Evolutionary conservation across 2,797 vertebrate genomes (phyloP), one percentile per base, ranked within the genome.

Genomic region (Iguana delicatissima): DNA sequence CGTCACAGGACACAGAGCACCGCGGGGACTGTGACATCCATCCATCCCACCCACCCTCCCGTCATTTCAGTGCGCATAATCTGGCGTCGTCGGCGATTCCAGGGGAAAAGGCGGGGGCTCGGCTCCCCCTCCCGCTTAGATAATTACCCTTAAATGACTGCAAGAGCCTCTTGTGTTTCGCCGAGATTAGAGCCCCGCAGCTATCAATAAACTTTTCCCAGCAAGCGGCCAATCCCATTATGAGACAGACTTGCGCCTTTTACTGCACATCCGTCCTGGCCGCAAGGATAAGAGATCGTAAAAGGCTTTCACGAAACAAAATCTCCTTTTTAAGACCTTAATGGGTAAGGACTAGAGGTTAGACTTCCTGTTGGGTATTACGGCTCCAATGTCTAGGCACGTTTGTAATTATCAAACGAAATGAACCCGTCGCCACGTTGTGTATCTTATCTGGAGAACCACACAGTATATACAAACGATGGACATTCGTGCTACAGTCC

Each of bases 141-240:
- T 98, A 98, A 98, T 98, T 98, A 97, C 97, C 97, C 97, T 97
- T 97, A 98, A 98, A 98, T 97, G 97, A 97, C 98, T 96, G 94
- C 96, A 86, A 96, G 96, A 98, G 97, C 97, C 96, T 97, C 97
- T 97, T 96, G 98, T 98, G 98, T 97, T 98, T 97, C 96, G 96
- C 97, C 97, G 98, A 98, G 98, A 98, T 98, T 98, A 98, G 97
- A 98, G 97, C 97, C 97, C 98, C 77, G 96, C 96, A 97, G 98
- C 97, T 96, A 97, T 98, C 98, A 97, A 98, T 97, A 98, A 98
- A 98, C 97, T 96, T 96, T 95, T 94, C 96, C 86, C 96, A 94
- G 96, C 94, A 94, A 98, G 97, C 94, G 95, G 96, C 96, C 96
- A 96, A 96, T 97, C 96, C 91, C 96, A 91, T 95, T 94, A 96